These are phyloP conservation scores for Bruchidius siliquastri DNA, from an alignment of 2,888 invertebrate species.

Conservation along the genomic window DNA sequence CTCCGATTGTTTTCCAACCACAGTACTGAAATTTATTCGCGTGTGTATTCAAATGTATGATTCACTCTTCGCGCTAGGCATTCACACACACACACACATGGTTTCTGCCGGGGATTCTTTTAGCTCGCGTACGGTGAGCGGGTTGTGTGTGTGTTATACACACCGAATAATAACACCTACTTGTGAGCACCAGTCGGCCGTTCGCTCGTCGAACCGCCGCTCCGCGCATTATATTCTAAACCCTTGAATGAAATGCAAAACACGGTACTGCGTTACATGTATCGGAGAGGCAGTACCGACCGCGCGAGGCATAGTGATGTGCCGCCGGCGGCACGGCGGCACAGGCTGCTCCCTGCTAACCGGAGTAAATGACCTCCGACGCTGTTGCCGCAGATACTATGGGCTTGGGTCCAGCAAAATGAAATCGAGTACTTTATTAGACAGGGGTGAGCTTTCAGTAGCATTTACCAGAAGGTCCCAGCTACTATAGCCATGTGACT, in stretches of 20 bases:
- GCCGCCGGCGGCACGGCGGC: neutral
- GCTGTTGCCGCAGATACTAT: neutral
- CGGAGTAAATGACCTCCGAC: neutral
- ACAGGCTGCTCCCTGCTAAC: neutral
- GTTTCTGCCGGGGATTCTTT: neutral
- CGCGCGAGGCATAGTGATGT: neutral
- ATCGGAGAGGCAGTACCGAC: neutral
- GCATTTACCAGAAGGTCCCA: too few relatives aligned
- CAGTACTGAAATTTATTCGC: neutral
- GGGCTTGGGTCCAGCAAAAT: too few relatives aligned
- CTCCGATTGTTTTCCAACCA: neutral
- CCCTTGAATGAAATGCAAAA: neutral
- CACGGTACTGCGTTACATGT: neutral
- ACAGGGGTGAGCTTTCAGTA: too few relatives aligned
- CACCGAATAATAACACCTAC: neutral
- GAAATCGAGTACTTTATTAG: too few relatives aligned
- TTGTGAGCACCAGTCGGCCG: neutral
- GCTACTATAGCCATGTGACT: too few relatives aligned
- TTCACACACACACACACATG: neutral
- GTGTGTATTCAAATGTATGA: neutral
- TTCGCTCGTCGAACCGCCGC: neutral
- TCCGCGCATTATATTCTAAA: neutral
- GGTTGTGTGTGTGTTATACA: neutral
- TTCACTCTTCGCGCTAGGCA: neutral
- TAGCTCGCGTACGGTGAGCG: neutral